Conservation (phyloP, 2,888 invertebrate genomes). For the Melanchra persicariae region DNA sequence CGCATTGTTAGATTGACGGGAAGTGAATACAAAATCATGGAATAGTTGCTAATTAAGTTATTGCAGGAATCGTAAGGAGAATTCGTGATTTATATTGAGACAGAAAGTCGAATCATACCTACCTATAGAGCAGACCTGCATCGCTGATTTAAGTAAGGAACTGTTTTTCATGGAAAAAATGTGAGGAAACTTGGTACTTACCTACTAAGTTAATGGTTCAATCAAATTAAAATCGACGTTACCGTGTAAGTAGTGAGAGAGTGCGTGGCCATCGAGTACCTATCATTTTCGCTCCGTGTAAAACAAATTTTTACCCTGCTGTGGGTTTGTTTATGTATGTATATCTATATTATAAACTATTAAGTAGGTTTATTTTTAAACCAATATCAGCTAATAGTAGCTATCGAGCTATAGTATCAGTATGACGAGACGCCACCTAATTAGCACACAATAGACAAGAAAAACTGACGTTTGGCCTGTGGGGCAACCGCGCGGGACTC, state of each 20-base stretch:
- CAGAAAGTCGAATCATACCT: neutral
- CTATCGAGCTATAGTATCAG: constrained; percentile 16
- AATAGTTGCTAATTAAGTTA: neutral
- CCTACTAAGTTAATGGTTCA: neutral
- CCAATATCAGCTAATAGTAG: constrained; percentile 10
- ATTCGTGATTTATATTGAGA: neutral
- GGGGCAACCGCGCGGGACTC: constrained; percentile 22
- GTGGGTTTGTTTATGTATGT: too few relatives aligned
- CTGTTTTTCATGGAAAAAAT: neutral
- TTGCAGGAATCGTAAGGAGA: constrained; percentile 2
- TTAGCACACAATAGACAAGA: constrained; percentile 72
- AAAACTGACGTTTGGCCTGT: constrained; percentile 60
- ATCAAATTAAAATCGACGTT: neutral
- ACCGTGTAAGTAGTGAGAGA: neutral
- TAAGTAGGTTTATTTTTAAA: neutral
- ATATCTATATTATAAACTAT: neutral
- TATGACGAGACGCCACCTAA: constrained; percentile 55
- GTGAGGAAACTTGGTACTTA: neutral
- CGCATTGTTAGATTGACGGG: constrained; percentile 35
- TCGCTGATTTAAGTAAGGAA: too few relatives aligned
- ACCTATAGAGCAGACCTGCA: neutral
- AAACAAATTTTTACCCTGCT: neutral
- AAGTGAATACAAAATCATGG: constrained; percentile 33
- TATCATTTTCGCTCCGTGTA: neutral
- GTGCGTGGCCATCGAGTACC: too few relatives aligned